Evolutionary conservation across 2,888 invertebrate genomes (phyloP).

Genomic region (Lycophotia porphyrea): DNA sequence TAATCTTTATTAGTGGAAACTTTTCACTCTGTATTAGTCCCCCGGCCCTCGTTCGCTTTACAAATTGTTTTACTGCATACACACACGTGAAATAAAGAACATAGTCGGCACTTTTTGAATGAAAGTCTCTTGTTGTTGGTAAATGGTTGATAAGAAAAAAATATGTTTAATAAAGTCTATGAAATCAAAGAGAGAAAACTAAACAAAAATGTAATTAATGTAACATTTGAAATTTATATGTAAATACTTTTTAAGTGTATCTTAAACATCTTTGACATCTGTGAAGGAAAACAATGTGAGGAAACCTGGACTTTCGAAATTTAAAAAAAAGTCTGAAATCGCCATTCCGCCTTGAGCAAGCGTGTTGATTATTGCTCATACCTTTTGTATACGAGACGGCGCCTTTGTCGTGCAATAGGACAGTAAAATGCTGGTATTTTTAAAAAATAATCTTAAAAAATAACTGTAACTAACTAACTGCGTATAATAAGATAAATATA

Average conservation of each 20-base stretch:
- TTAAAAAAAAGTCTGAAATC: background rate
- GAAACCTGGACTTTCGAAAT: background rate
- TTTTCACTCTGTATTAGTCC: constrained; percentile 77
- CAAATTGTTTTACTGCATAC: constrained; percentile 74
- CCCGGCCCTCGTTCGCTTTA: constrained; percentile 72
- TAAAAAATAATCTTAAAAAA: background rate
- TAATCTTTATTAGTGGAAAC: constrained; percentile 79
- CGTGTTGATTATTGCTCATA: background rate
- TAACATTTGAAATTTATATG: background rate
- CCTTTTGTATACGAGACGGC: background rate
- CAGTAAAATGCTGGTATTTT: background rate
- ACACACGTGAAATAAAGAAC: constrained; percentile 52
- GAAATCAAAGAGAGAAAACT: background rate
- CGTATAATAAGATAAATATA: too few relatives aligned
- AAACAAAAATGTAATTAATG: background rate
- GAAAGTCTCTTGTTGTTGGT: background rate
- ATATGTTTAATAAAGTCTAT: background rate
- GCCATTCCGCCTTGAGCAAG: background rate
- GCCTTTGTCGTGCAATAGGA: background rate
- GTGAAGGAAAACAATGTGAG: background rate
- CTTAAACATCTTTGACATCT: background rate
- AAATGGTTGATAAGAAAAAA: background rate
- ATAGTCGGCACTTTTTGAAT: constrained; percentile 29
- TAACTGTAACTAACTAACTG: too few relatives aligned
- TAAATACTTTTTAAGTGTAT: background rate